Evolutionary conservation across 2,888 invertebrate genomes (phyloP), one percentile per base, ranked within the genome.

Genomic region (Apamea epomidion): DNA sequence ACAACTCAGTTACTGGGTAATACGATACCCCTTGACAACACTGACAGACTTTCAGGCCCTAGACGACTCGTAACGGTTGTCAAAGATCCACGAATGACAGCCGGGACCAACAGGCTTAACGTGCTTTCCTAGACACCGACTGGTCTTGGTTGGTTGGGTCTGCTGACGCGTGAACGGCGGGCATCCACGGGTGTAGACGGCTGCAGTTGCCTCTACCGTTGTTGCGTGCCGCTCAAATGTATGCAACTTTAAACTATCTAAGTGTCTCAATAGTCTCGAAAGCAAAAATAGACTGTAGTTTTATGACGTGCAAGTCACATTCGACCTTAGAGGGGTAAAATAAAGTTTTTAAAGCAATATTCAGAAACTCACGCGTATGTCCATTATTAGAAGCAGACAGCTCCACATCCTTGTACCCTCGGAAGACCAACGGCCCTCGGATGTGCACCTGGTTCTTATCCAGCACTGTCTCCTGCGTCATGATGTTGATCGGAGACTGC

Each of bases 401-500:
- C 1, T 83, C 85, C 16, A 96, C 96, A 45, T 92, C 88, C 0
- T 84, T 79, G 85, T 96, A 96, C 2, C 96, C 96, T n/a, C 94
- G 87, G 88, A 95, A 93, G 65, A 89, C 88, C 29, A 97, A 92
- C 0, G 95, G 96, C 0, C 96, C 96, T 3, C 93, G 87, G 79
- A 97, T 93, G 86, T 95, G 95, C 91, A 95, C 87, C 90, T 94
- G 90, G 95, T 95, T 88, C 89, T 92, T 85, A 93, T 97, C 97
- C 69, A 97, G 94, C 18, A 97, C 89, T 0, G 98, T 97, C 4
- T 97, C 94, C 14, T 97, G 95, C 14, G 96, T 95, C 87, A 97
- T 95, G 74, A 99, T 97, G 94, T 98, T 97, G 88, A 99, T 98
- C 0, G 99, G 99, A 0, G 98, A 98, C 93, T 99, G 99, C 64